These are phyloP conservation scores for Batillaria attramentaria DNA, from an alignment of 1,140 invertebrate genomes.

Conservation along the genomic window DNA sequence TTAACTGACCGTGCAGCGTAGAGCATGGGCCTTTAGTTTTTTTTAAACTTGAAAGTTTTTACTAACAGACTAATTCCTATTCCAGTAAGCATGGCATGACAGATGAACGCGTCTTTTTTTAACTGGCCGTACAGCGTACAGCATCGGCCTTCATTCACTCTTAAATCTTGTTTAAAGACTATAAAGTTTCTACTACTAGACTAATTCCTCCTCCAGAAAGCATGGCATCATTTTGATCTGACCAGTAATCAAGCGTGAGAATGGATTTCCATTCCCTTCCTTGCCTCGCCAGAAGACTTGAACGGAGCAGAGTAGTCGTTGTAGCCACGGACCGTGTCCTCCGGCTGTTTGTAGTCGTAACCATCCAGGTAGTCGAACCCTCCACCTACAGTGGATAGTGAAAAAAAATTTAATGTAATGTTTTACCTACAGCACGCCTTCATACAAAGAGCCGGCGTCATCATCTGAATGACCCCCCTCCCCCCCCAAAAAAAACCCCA, in stretches of 20 bases:
- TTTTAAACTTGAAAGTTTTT: too few species aligned
- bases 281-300: not conserved
- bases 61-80: too few species aligned
- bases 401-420: not conserved
- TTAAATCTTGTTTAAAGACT: not conserved
- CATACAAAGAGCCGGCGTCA: not conserved
- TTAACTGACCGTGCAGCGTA: too few species aligned
- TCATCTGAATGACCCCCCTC: too few species aligned
- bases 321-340: slow-evolving; percentile 13
- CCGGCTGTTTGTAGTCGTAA: slow-evolving; percentile 29
- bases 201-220: not conserved
- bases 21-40: too few species aligned
- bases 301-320: not conserved
- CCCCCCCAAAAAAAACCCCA: not conserved
- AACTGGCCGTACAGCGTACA: too few species aligned
- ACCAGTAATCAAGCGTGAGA: too few species aligned
- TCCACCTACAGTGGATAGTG: not conserved
- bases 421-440: not conserved
- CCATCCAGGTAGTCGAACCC: slow-evolving; percentile 3
- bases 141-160: not conserved
- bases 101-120: too few species aligned
- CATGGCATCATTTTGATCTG: too few species aligned
- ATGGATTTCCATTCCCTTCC: not conserved
- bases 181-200: not conserved
- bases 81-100: too few species aligned